Conservation (phyloP, 2,888 invertebrate species). For the Nemurella pictetii region DNA sequence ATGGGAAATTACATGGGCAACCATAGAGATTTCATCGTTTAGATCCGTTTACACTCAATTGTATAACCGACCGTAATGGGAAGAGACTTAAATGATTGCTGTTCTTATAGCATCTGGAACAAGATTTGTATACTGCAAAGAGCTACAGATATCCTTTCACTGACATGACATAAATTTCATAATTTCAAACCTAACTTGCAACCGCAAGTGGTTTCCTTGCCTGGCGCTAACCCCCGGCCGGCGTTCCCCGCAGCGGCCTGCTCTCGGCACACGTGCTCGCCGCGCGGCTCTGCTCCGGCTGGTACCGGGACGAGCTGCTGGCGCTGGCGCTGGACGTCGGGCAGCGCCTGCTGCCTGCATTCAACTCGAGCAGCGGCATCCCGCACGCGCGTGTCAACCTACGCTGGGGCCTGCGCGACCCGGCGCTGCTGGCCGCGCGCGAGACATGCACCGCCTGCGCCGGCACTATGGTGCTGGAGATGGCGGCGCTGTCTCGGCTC, state of each 20-base stretch:
- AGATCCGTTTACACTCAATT: too few relatives aligned
- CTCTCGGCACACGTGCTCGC: conserved; percentile 91
- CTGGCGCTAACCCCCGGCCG: too few relatives aligned
- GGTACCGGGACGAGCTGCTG: conserved; percentile 88
- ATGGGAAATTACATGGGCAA: too few relatives aligned
- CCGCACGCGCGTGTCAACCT: conserved; percentile 94
- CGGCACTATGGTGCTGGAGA: conserved; percentile 96
- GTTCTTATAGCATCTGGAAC: too few relatives aligned
- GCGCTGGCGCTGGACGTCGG: conserved; percentile 91
- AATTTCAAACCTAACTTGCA: too few relatives aligned
- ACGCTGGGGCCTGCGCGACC: conserved; percentile 77
- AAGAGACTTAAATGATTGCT: too few relatives aligned
- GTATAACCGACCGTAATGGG: too few relatives aligned
- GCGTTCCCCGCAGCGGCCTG: conserved; percentile 68
- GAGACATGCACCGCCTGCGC: conserved; percentile 99
- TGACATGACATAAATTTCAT: too few relatives aligned
- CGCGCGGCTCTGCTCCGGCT: conserved; percentile 73
- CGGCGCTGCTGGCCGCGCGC: conserved; percentile 70
- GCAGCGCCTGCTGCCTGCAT: conserved; percentile 90
- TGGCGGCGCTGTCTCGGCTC: conserved; percentile 92
- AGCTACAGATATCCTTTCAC: too few relatives aligned
- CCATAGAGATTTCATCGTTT: too few relatives aligned
- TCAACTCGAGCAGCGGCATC: conserved; percentile 96
- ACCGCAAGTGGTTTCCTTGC: too few relatives aligned
- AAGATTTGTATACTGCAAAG: too few relatives aligned